Evolutionary conservation across 2,888 invertebrate species (phyloP).

Genomic region (Drosophila dives): DNA sequence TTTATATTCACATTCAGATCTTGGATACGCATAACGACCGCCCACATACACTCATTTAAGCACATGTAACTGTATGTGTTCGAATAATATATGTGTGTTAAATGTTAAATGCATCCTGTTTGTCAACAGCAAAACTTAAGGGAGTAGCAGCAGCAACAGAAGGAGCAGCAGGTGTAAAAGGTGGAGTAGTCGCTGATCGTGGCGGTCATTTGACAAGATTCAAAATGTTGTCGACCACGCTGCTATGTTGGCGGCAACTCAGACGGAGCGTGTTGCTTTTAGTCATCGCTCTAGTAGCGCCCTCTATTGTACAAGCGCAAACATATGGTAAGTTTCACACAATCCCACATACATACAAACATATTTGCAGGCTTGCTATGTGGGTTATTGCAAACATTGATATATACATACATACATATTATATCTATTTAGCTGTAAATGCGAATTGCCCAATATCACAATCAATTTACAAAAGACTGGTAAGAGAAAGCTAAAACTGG

Average conservation of each 20-base stretch:
- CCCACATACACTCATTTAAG: neutral
- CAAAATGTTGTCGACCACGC: conserved; percentile 3
- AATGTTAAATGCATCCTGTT: neutral
- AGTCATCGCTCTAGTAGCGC: conserved; percentile 12
- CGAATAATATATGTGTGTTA: neutral
- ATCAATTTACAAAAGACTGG: conserved; percentile 19
- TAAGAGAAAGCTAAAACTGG: conserved; percentile 54
- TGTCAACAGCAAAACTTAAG: neutral
- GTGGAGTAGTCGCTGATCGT: neutral
- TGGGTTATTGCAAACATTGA: neutral
- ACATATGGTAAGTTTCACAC: conserved; percentile 28
- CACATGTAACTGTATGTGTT: conserved; percentile 1
- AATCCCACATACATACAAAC: neutral
- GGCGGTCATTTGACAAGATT: neutral
- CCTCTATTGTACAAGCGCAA: conserved; percentile 20
- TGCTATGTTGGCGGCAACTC: neutral
- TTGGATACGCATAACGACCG: conserved; percentile 4
- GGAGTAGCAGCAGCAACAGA: neutral
- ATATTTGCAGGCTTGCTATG: neutral
- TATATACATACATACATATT: neutral
- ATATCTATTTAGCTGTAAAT: conserved; percentile 2
- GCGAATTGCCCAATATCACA: conserved; percentile 15
- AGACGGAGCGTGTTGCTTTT: conserved; percentile 15
- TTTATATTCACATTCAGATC: conserved; percentile 23
- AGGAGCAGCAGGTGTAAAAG: neutral